Conservation (phyloP, 1,140 invertebrate species). For the Babylonia areolata region DNA sequence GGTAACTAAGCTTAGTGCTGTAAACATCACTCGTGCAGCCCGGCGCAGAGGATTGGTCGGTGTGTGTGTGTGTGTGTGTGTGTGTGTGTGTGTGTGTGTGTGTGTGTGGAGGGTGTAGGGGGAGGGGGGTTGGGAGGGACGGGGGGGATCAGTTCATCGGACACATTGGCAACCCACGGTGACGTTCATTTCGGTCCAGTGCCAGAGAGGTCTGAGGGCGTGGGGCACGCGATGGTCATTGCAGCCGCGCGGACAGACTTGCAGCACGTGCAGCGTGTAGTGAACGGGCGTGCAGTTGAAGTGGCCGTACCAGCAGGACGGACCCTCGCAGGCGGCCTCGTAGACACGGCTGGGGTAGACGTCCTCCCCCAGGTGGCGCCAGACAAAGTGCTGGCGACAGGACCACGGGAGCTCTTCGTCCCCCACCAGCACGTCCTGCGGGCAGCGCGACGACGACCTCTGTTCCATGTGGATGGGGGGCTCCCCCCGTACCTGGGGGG, state of each 20-base stretch:
- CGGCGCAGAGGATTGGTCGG: no score
- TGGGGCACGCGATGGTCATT: constrained; percentile 32
- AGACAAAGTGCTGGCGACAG: constrained; percentile 19
- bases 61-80: no score
- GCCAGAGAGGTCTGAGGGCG: constrained; percentile 28
- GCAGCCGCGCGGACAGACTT: constrained; percentile 17
- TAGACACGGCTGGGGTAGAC: constrained; percentile 32
- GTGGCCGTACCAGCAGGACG: constrained; percentile 37
- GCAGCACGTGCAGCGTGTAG: constrained; percentile 33
- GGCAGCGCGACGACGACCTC: neutral
- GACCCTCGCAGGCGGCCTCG: constrained; percentile 31
- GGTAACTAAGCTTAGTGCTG: no score
- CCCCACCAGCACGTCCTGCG: neutral
- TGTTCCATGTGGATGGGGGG: neutral
- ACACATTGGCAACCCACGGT: constrained; percentile 42
- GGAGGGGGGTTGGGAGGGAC: no score
- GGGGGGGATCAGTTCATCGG: neutral
- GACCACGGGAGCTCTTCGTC: constrained; percentile 31
- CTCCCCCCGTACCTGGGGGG: neutral
- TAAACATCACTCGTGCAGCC: no score
- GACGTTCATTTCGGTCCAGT: constrained; percentile 25
- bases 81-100: no score
- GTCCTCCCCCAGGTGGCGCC: constrained; percentile 29
- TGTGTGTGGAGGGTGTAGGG: no score
- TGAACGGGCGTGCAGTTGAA: constrained; percentile 40